A percentile compares a stretch with the other conserved stretches of the same genome.
phyloP scores from a whole-genome alignment of 1,140 invertebrate species.

The Bursaphelenchus mucronatus region DNA sequence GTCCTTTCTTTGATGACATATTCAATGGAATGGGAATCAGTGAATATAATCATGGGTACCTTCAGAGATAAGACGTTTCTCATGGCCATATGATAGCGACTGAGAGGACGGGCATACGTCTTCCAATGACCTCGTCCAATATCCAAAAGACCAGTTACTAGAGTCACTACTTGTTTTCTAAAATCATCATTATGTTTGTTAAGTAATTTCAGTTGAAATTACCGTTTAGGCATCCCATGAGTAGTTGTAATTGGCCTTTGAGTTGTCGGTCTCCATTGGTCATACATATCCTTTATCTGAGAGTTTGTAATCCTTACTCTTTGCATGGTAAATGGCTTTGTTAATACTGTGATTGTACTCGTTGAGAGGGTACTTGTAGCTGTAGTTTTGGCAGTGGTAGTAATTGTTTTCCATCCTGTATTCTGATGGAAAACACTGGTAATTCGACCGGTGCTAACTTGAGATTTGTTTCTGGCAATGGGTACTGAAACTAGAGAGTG shows the following conservation, averaged over 20 bases:
- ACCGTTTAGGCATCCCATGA: slow-evolving; percentile 10
- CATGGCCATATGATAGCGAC: slow-evolving; percentile 53
- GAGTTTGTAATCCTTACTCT: slow-evolving; percentile 16
- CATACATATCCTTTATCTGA: slow-evolving; percentile 6
- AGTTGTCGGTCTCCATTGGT: neutral
- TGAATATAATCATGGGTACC: slow-evolving; percentile 57
- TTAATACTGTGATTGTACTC: neutral
- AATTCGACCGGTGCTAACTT: no score
- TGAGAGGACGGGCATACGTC: slow-evolving; percentile 40
- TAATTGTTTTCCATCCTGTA: no score
- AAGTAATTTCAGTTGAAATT: neutral
- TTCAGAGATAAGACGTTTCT: slow-evolving; percentile 45
- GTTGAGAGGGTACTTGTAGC: no score
- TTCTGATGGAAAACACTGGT: no score
- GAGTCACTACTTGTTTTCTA: slow-evolving; percentile 24
- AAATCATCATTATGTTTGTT: neutral
- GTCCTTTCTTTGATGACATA: slow-evolving; percentile 48
- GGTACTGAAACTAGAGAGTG: no score
- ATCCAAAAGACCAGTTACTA: slow-evolving; percentile 50
- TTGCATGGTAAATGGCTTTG: slow-evolving; percentile 3
- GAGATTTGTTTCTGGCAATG: no score
- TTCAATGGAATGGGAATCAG: slow-evolving; percentile 42
- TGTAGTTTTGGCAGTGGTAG: no score
- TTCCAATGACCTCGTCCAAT: slow-evolving; percentile 47
- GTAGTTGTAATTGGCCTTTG: neutral